Base-by-base conservation (phyloP, 1,140 invertebrate species). In the Neotoxoptera formosana region DNA sequence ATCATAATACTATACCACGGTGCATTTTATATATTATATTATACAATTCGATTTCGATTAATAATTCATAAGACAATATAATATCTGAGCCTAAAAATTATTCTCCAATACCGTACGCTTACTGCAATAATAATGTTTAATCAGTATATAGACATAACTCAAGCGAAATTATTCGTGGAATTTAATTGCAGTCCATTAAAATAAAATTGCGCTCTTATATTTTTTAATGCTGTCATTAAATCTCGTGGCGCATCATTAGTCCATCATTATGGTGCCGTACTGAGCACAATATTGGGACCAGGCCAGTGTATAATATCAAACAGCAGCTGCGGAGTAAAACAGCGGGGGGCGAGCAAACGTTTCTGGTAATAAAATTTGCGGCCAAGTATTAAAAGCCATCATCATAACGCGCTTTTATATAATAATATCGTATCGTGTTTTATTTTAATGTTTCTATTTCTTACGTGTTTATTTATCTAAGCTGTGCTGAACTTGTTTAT, bases 371-470 rank as follows among this genome's bases (percentile, higher is more conserved):
- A 76, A n/a, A 76, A n/a, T 76, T n/a, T 76, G n/a, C 6, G 60
- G 60, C 60, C n/a, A 17, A 76, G n/a, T 76, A 76, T n/a, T 76
- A n/a, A 76, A 76, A 76, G n/a, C n/a, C 30, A 76, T 76, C 60
- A 76, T 34, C 4, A 76, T n/a, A 76, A 76, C 6, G 30, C 14
- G 30, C 14, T n/a, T n/a, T 76, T n/a, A 34, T 76, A n/a, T 76
- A 76, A n/a, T 76, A 76, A 76, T 76, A 76, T 6, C n/a, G 60
- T 76, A 20, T 20, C 1, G 17, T 76, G 1, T 14, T 76, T 76
- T 76, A 76, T 76, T 76, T 76, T 76, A n/a, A 76, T 76, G 60
- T 76, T 76, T n/a, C 14, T 76, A 76, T n/a, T 76, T 76, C n/a
- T 76, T 76, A 76, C 30, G 14, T n/a, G 60, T 76, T 76, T 76